Percentiles rank a stretch among this genome's conserved stretches.
Evolutionary conservation across 2,113 vertebrate genomes (phyloP).

Genomic region (Myodes glareolus): DNA sequence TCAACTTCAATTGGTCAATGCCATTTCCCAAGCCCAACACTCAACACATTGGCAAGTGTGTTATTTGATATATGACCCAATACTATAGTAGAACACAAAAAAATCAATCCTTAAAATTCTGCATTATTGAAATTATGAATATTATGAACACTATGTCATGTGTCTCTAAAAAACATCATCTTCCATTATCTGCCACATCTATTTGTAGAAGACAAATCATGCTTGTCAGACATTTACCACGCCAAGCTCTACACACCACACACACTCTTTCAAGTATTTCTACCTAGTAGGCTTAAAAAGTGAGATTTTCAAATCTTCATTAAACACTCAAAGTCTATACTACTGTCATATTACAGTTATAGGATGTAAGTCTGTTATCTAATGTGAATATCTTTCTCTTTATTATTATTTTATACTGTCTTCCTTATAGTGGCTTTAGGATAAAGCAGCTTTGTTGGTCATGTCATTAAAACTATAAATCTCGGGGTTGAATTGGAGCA

Average conservation of each 20-base stretch:
- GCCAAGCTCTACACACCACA: background rate
- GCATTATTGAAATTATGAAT: background rate
- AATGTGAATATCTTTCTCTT: background rate
- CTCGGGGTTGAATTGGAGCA: background rate
- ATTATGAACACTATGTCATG: background rate
- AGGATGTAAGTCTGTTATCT: background rate
- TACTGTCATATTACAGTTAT: background rate
- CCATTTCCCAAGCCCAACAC: background rate
- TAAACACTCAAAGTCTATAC: background rate
- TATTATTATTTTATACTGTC: background rate
- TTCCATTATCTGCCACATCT: background rate
- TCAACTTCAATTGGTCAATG: background rate
- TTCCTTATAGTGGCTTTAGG: constrained; percentile 7
- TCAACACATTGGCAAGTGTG: background rate
- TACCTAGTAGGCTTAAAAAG: background rate
- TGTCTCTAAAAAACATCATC: background rate
- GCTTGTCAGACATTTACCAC: background rate
- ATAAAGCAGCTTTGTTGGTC: background rate
- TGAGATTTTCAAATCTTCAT: background rate
- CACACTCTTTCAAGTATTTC: background rate
- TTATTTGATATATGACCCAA: background rate
- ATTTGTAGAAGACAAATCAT: background rate
- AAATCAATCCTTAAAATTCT: constrained; percentile 33
- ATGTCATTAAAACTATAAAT: background rate
- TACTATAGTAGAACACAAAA: background rate